Evolutionary conservation across 2,113 vertebrate genomes (phyloP).

Genomic region (Perccottus glenii): DNA sequence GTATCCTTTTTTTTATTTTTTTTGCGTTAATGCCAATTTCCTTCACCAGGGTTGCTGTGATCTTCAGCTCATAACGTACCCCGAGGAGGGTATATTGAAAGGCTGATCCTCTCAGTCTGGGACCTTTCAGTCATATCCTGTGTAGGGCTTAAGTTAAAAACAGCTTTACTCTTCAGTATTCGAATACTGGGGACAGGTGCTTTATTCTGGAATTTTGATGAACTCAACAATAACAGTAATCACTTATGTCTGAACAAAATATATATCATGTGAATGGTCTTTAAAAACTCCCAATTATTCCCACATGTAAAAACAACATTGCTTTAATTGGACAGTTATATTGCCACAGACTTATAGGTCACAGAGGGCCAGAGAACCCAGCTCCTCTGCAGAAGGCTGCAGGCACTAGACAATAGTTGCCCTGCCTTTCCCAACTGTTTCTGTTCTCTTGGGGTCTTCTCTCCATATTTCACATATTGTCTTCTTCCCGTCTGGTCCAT

Average conservation of each 20-base stretch:
- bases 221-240: constrained; percentile 13
- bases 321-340: neutral
- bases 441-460: neutral
- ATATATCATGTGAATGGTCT: neutral
- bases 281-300: neutral
- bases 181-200: constrained; percentile 39
- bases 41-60: constrained; percentile 46
- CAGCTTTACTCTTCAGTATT: constrained; percentile 48
- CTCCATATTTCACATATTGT: constrained; percentile 6
- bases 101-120: constrained; percentile 76
- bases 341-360: constrained; percentile 17
- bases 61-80: constrained; percentile 79
- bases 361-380: constrained; percentile 29
- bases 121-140: constrained; percentile 76
- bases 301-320: neutral
- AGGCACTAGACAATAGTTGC: constrained; percentile 34
- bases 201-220: constrained; percentile 45
- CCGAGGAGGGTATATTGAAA: constrained; percentile 70
- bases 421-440: constrained; percentile 5
- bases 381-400: constrained; percentile 16
- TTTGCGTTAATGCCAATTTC: constrained; percentile 68
- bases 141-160: constrained; percentile 62
- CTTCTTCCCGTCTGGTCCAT: constrained; percentile 1
- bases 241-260: neutral
- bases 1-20: constrained; percentile 31